Evolutionary conservation across 2,888 invertebrate species (phyloP), one percentile per base, ranked within the genome.

Genomic region (Aphodius granarius): DNA sequence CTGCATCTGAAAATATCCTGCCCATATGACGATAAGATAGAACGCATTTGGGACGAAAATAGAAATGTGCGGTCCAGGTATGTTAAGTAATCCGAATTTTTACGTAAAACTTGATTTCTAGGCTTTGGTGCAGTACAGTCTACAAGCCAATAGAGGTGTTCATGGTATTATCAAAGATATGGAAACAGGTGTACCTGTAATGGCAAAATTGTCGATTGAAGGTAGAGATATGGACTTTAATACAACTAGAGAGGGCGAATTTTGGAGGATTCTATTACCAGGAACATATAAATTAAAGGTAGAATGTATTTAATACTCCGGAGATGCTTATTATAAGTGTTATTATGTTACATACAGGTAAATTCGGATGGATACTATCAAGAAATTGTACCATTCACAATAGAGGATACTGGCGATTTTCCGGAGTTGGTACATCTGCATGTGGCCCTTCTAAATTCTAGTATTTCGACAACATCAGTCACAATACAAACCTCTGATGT

Each of bases 1-100:
- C 83, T 92, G 2, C 92, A 92, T 0, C 82, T 93, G 65, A 93
- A 93, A 83, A 87, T 93, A 75, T 90, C 91, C 0, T 93, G 93
- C 84, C 93, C 92, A 83, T 93, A 81, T 5, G 86, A 88, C 0
- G 80, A 83, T 0, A 85, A 90, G 77, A 84, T 93, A 62, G 84
- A 86, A 4, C 81, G 83, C 62, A 88, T 90, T 81, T 93, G 92
- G 92, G 83, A 87, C 43, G 89, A 90, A 75, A 93, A 93, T 84
- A 88, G 88, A 85, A 85, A 88, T 86, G 89, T 89, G 83, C 81
- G 80, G n/a, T 13, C 1, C 18, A 15, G 15, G 64, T 62, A n/a
- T 19, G 6, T 66, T 64, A 64, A 64, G 64, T 5, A 5, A 17
- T 64, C 64, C 18, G 5, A 64, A 64, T 64, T 62, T 9, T 62